These are phyloP conservation scores for Brachyrhaphis roseni DNA, from an alignment of 2,797 vertebrate species.

Conservation along the genomic window DNA sequence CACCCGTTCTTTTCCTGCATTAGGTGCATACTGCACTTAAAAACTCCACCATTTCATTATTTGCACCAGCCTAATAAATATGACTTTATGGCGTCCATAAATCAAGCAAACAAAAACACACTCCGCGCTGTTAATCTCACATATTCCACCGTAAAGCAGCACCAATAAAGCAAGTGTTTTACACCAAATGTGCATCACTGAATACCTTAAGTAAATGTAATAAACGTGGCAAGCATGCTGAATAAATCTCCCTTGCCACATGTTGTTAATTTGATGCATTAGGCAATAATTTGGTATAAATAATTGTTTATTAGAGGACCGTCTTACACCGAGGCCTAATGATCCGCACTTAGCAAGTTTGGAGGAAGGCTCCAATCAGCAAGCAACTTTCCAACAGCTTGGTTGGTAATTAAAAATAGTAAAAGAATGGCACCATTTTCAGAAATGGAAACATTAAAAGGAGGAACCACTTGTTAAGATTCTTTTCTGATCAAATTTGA, in stretches of 20 bases:
- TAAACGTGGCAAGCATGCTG: slow-evolving; percentile 91
- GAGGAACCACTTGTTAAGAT: slow-evolving; percentile 20
- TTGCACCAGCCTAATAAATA: slow-evolving; percentile 98
- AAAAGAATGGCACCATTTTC: slow-evolving; percentile 33
- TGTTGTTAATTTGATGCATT: slow-evolving; percentile 99
- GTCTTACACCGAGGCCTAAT: slow-evolving; percentile 89
- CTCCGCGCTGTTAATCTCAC: slow-evolving; percentile 96
- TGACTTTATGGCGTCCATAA: slow-evolving; percentile 91
- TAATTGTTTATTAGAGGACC: slow-evolving; percentile 98
- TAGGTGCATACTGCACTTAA: slow-evolving; percentile 96
- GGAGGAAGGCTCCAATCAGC: slow-evolving; percentile 70
- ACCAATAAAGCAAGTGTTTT: slow-evolving; percentile 95
- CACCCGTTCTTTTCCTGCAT: slow-evolving; percentile 91
- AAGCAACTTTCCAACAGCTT: slow-evolving; percentile 68
- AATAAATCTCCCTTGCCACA: slow-evolving; percentile 96
- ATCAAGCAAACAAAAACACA: slow-evolving; percentile 96
- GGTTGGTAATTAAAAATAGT: slow-evolving; percentile 57
- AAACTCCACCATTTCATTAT: slow-evolving; percentile 97
- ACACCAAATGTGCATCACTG: slow-evolving; percentile 93
- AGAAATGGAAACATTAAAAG: slow-evolving; percentile 45
- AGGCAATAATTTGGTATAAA: slow-evolving; percentile 99
- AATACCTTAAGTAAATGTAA: slow-evolving; percentile 99
- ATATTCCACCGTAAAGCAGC: slow-evolving; percentile 95
- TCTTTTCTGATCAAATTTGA: slow-evolving; percentile 14
- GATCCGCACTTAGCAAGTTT: slow-evolving; percentile 78